Base-by-base conservation (phyloP, 2,113 vertebrate genomes). In the Gambusia affinis region DNA sequence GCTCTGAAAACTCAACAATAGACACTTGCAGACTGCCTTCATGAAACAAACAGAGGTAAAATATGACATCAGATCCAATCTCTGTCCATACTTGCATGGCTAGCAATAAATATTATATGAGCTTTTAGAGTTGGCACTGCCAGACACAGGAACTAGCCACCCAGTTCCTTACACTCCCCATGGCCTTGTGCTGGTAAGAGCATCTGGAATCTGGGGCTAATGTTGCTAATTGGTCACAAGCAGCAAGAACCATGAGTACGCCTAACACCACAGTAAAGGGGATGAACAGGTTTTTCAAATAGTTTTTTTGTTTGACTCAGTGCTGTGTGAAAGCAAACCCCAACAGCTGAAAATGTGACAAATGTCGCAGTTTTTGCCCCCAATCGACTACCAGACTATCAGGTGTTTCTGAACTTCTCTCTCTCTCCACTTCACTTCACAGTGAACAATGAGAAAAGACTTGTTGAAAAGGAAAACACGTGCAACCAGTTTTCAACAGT, bases 1-100 rank as follows among this genome's bases (percentile, higher is more conserved):
- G 37, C 64, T 67, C 30, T 24, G 30, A 79, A 57, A 73, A 67
- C 44, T 35, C 51, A 29, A 28, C 63, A 51, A 64, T 3, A n/a
- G 67, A 65, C 27, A 74, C 10, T 37, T 11, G 60, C 64, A 44
- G 61, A 80, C 27, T 66, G 29, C n/a, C 28, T 14, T 28, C 35
- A 4, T n/a, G 33, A 74, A 39, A 60, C 15, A 54, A 54, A 33
- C n/a, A 12, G 7, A 28, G 54, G 2, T 57, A 5, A 14, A 57
- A 60, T 33, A 2, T 17, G 12, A 37, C 44, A 64, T 31, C 28
- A 10, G 14, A 24, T 64, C 42, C 22, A 64, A 73, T 31, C 8
- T 64, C n/a, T n/a, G 7, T n/a, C 10, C 44, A n/a, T 29, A 29
- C 28, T 29, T 47, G 24, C 37, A 44, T 33, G 47, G 19, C 47